phyloP scores from a whole-genome alignment of 2,797 vertebrate species.

The Premnoplex brunnescens region DNA sequence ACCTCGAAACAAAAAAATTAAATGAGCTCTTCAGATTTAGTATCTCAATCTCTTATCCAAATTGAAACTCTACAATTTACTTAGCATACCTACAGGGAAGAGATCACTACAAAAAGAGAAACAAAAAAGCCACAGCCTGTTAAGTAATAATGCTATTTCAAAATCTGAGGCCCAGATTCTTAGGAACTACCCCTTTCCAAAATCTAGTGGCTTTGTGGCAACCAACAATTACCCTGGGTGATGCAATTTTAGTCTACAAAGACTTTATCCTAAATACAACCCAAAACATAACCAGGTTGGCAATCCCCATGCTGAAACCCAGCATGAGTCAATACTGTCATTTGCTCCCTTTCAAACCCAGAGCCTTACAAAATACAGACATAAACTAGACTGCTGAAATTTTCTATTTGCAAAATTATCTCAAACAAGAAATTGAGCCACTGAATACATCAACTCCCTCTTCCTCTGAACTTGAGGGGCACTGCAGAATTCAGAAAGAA shows the following conservation, averaged over 20 bases:
- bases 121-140: neutral
- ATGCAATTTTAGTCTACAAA: neutral
- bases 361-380: neutral
- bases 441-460: neutral
- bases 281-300: neutral
- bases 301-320: neutral
- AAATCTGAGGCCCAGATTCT: neutral
- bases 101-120: neutral
- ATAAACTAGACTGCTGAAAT: neutral
- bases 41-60: neutral
- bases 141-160: neutral
- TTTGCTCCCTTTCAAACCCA: neutral
- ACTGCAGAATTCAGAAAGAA: neutral
- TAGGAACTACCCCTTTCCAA: neutral
- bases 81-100: neutral
- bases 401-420: neutral
- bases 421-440: neutral
- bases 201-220: neutral
- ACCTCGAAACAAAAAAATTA: neutral
- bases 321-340: neutral
- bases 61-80: neutral
- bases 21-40: neutral
- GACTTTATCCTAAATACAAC: neutral
- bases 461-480: neutral
- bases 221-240: neutral